Percentiles rank a stretch among this genome's conserved stretches.
These are phyloP conservation scores for Agriopis aurantiaria DNA, from an alignment of 2,888 invertebrate species.

Conservation along the genomic window DNA sequence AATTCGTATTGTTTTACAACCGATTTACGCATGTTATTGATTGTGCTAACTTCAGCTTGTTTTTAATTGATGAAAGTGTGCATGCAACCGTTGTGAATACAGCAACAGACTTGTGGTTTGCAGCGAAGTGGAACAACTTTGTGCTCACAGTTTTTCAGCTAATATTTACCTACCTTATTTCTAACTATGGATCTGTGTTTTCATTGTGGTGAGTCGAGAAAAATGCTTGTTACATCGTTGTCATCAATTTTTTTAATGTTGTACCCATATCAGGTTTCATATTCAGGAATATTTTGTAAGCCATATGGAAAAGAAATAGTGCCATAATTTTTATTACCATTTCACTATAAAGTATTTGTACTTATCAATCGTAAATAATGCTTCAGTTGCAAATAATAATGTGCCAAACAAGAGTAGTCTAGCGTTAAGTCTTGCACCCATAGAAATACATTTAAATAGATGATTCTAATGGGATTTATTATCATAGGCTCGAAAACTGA, in stretches of 20 bases:
- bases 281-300: slow-evolving; percentile 6
- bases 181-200: slow-evolving; percentile 69
- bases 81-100: slow-evolving; percentile 66
- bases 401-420: neutral
- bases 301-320: slow-evolving; percentile 27
- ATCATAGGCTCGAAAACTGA: neutral
- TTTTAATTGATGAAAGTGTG: slow-evolving; percentile 56
- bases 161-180: neutral
- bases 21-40: slow-evolving; percentile 54
- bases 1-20: slow-evolving; percentile 51
- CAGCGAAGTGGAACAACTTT: slow-evolving; percentile 70
- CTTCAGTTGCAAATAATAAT: neutral
- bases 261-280: slow-evolving; percentile 2
- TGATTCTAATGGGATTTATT: neutral
- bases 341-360: neutral
- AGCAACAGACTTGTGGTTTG: slow-evolving; percentile 70
- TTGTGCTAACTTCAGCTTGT: slow-evolving; percentile 69
- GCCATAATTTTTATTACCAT: neutral
- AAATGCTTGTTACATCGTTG: neutral
- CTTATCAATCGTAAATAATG: slow-evolving; percentile 2
- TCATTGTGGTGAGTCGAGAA: slow-evolving; percentile 66
- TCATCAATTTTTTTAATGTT: neutral
- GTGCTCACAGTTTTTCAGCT: slow-evolving; percentile 44
- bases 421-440: neutral
- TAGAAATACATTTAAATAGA: neutral